phyloP scores from a whole-genome alignment of 2,888 invertebrate species.

The Hemicrepidius hirtus region DNA sequence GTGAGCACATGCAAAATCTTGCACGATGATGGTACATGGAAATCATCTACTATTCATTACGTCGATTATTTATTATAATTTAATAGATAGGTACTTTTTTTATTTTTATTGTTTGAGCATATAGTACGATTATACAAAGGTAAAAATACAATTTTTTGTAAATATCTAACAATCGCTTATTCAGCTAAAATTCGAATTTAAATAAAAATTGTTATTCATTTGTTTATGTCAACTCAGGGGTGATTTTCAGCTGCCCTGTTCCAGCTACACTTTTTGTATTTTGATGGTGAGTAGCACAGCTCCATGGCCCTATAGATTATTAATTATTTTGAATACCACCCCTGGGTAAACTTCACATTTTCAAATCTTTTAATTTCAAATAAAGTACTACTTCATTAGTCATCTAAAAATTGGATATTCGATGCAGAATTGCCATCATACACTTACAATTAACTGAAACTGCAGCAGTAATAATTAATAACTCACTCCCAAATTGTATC shows the following conservation, averaged over 20 bases:
- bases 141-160: conserved; percentile 39
- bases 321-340: too few relatives aligned
- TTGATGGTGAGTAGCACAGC: too few relatives aligned
- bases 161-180: conserved; percentile 31
- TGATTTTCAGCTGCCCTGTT: too few relatives aligned
- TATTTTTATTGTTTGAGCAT: conserved; percentile 67
- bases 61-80: conserved; percentile 65
- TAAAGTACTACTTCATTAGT: conserved; percentile 17
- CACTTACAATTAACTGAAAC: neutral
- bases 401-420: conserved; percentile 22
- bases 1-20: conserved; percentile 56
- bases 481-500: neutral
- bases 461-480: neutral
- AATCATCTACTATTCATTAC: conserved; percentile 57
- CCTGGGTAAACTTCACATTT: neutral
- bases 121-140: conserved; percentile 63
- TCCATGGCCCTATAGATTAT: too few relatives aligned
- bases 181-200: conserved; percentile 20
- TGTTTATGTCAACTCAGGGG: too few relatives aligned
- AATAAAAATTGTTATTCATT: conserved; percentile 17
- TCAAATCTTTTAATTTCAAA: neutral
- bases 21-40: conserved; percentile 44
- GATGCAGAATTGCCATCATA: conserved; percentile 16
- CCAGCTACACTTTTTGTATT: too few relatives aligned
- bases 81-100: conserved; percentile 68